Evolutionary conservation across 92 coral and sea anemone genomes (phyloP), one percentile per base, ranked within the genome.

Genomic region (Epizoanthus stellaris): DNA sequence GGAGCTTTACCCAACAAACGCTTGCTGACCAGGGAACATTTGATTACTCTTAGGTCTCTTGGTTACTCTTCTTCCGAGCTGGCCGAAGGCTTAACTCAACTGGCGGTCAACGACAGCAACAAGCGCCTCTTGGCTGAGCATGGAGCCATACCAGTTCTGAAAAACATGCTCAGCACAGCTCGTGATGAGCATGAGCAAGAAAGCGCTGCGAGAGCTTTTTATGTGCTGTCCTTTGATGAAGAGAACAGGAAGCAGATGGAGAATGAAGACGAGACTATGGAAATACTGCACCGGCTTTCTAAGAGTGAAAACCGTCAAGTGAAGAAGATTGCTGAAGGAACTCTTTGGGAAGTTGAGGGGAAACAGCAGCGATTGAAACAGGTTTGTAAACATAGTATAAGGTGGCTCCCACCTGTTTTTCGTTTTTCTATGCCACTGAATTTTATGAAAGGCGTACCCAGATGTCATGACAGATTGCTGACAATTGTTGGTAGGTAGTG

Each of bases 81-180:
- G 21, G 97, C 97, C 1, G 93, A 93, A 85, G 97, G 95, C 1
- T 77, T 93, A 62, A 87, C 88, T 0, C 97, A 93, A 68, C 89
- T 93, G 30, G 97, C 95, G 30, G 88, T 84, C 75, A 93, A 93
- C 62, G 97, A 93, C 47, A 62, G 36, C 77, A 93, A 93, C 89
- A 93, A 93, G 81, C 92, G 90, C 73, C 86, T 82, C 88, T 88
- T 93, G 86, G 80, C 86, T 7, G 67, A 45, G 43, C 80, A 59
- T 67, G 95, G 95, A 10, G 97, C 89, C 97, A 30, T 30, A 30
- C 36, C 36, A 30, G 36, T 30, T 30, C 2, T 30, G 36, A 30
- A 30, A 30, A 30, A 30, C 36, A 30, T 30, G 36, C 36, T 30
- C 36, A 30, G 36, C 36, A 30, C 36, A 30, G 36, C 36, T 20